A percentile compares a stretch with the other conserved stretches of the same genome.
Conservation (phyloP, 2,888 invertebrate genomes). For the Epinotia bilunana region DNA sequence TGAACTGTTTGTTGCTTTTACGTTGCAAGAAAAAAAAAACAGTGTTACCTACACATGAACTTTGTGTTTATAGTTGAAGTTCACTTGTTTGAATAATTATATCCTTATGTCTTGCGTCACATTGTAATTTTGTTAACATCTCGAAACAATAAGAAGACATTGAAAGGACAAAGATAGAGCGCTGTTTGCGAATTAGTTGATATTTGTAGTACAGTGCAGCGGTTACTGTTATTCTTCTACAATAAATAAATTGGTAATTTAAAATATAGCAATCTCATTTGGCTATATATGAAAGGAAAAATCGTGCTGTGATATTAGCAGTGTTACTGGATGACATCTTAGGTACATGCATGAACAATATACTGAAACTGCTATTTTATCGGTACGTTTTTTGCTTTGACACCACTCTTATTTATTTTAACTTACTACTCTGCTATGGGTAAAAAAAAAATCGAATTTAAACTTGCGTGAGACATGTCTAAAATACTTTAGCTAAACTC, state of each 20-base stretch:
- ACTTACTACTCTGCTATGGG: neutral
- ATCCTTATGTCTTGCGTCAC: neutral
- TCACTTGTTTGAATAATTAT: neutral
- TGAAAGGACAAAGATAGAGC: neutral
- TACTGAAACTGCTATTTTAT: neutral
- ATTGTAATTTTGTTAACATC: neutral
- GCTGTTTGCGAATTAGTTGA: neutral
- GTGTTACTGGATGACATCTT: neutral
- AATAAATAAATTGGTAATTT: neutral
- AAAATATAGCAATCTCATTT: slow-evolving; percentile 7
- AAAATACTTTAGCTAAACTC: too few species aligned
- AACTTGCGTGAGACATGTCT: too few species aligned
- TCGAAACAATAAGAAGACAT: neutral
- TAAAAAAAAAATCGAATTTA: neutral
- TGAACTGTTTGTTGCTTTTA: too few species aligned
- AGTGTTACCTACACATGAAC: too few species aligned
- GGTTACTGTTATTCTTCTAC: neutral
- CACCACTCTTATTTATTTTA: neutral
- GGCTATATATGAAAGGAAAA: neutral
- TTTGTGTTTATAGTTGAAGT: neutral
- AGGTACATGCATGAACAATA: neutral
- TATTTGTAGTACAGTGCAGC: neutral
- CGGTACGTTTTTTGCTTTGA: neutral
- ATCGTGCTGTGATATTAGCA: neutral
- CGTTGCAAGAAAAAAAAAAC: too few species aligned